Base-by-base conservation (phyloP, 2,113 vertebrate species). In the Crotophaga sulcirostris region DNA sequence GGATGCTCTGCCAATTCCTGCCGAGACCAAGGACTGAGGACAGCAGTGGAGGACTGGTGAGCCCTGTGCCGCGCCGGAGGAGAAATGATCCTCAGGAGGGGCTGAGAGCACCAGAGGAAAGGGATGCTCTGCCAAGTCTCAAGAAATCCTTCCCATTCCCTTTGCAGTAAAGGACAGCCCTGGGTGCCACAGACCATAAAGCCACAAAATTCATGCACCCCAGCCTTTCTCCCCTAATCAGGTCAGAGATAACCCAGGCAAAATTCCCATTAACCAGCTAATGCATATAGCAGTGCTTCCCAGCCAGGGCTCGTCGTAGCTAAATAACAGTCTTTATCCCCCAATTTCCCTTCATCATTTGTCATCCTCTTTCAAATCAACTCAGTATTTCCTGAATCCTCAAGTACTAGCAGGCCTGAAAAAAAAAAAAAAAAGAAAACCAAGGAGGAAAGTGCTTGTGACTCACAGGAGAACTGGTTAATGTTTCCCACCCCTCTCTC, bases 271-370 rank as follows among this genome's bases (percentile, higher is more conserved):
- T 87, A 93, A 86, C 83, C 92, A 95, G 68, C 56, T 88, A 84
- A 92, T 14, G 56, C 5, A 1, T 24, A 49, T 29, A 86, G 45
- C 68, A 64, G 60, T 33, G 60, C 38, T 97, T 90, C 85, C 79
- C 83, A 96, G 64, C 12, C 88, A 83, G 34, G 40, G 64, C n/a
- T 94, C 55, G 85, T 89, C 15, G 2, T 42, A 66, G 88, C 90
- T 94, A 94, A 97, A 89, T 90, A 94, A 84, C 47, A 94, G 85
- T 84, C 90, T 93, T 96, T 89, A 96, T 74, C 64, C 90, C 88
- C 54, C 82, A 81, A 90, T 91, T 95, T 96, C 94, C 92, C 93
- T 92, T 95, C 64, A 84, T 87, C 93, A 87, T 96, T 93, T 96
- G 79, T 96, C 93, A 95, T 94, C 85, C 84, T 94, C 86, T 89